Evolutionary conservation across 1,140 invertebrate genomes (phyloP).

Genomic region (Penaeus indicus): DNA sequence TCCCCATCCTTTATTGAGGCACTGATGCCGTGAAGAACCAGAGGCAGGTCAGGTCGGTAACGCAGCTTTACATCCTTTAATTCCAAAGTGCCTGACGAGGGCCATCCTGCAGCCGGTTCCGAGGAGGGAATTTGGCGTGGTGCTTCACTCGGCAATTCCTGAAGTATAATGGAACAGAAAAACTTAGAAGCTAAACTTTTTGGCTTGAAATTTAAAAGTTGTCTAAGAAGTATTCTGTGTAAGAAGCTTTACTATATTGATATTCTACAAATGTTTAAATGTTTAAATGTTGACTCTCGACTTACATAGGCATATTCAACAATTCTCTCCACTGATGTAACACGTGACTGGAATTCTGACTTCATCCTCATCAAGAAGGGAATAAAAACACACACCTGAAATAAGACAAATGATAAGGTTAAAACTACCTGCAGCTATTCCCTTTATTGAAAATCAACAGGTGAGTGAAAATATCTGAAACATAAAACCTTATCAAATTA

Average conservation of each 20-base stretch:
- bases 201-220: no score
- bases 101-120: slow-evolving; percentile 70
- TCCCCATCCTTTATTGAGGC: slow-evolving; percentile 72
- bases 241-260: background rate
- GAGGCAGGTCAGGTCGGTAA: slow-evolving; percentile 71
- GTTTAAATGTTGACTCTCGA: background rate
- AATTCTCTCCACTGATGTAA: slow-evolving; percentile 75
- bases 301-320: slow-evolving; percentile 72
- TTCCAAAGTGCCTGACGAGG: slow-evolving; percentile 69
- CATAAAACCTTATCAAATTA: no score
- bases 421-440: background rate
- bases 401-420: background rate
- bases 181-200: no score
- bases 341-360: slow-evolving; percentile 75
- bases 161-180: background rate
- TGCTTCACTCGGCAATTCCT: slow-evolving; percentile 65
- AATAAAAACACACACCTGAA: slow-evolving; percentile 74
- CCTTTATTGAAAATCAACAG: background rate
- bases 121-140: slow-evolving; percentile 57
- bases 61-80: slow-evolving; percentile 71
- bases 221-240: background rate
- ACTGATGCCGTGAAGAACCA: slow-evolving; percentile 70
- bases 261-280: no score
- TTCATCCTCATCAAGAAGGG: slow-evolving; percentile 75
- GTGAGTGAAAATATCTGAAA: background rate